phyloP scores from a whole-genome alignment of 1,140 invertebrate species.

The Trachelipus rathkii region DNA sequence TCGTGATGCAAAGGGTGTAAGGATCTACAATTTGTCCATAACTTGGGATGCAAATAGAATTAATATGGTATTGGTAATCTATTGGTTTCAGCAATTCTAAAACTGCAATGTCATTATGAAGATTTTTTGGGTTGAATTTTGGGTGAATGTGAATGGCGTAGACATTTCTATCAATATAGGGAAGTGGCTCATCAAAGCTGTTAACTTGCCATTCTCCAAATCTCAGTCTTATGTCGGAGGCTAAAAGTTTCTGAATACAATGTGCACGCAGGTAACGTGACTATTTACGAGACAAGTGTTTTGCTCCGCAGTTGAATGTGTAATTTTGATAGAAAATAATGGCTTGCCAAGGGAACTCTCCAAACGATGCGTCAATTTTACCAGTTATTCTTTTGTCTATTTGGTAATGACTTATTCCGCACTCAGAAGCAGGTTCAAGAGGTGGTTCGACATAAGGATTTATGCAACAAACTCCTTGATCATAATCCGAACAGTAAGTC shows the following conservation, averaged over 20 bases:
- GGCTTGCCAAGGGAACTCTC: slow-evolving; percentile 25
- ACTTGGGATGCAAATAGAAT: slow-evolving; percentile 54
- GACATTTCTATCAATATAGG: slow-evolving; percentile 49
- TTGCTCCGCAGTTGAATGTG: slow-evolving; percentile 52
- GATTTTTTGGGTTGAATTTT: slow-evolving; percentile 52
- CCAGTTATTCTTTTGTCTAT: slow-evolving; percentile 16
- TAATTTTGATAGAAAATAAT: slow-evolving; percentile 28
- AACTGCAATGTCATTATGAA: slow-evolving; percentile 60
- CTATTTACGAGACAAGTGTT: slow-evolving; percentile 55
- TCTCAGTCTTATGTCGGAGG: slow-evolving; percentile 52
- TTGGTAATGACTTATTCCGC: slow-evolving; percentile 24
- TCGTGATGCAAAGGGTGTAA: slow-evolving; percentile 61
- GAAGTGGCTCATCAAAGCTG: slow-evolving; percentile 47
- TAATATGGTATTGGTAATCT: slow-evolving; percentile 55
- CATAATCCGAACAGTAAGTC: slow-evolving; percentile 17
- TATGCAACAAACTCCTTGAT: slow-evolving; percentile 25
- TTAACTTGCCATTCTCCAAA: slow-evolving; percentile 55
- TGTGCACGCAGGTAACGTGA: slow-evolving; percentile 56
- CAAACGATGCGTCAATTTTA: slow-evolving; percentile 22
- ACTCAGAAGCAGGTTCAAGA: slow-evolving; percentile 4
- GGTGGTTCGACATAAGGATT: slow-evolving; percentile 7
- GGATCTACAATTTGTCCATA: not conserved
- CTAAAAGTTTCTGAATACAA: slow-evolving; percentile 48
- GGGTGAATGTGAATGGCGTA: slow-evolving; percentile 48
- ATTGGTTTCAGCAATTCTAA: slow-evolving; percentile 50